Base-by-base conservation (phyloP, 2,797 vertebrate genomes). In the Semaprochilodus insignis region DNA sequence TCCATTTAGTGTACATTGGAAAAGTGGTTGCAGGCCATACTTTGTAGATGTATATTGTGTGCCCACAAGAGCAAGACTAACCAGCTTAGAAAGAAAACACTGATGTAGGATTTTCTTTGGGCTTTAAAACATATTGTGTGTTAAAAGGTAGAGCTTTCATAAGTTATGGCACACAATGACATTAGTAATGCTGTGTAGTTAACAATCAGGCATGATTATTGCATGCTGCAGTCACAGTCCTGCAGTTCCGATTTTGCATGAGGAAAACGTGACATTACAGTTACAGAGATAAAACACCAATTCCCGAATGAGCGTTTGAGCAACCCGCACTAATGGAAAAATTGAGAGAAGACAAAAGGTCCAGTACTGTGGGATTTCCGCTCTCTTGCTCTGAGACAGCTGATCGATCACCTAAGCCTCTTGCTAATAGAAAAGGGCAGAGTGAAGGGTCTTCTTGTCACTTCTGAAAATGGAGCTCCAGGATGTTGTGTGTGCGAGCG, bases 401-500 rank as follows among this genome's bases (percentile, higher is more conserved):
- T 51, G 72, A 73, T 80, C 40, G 57, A 81, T 81, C 54, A n/a
- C 36, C 59, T 31, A 67, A 66, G 44, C 70, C 66, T 79, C 75
- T 79, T 27, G 13, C 69, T 55, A 81, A 85, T 48, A 67, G 40
- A 31, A 81, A 48, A 69, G 23, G 60, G 25, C 67, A 60, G 44
- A 1, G 14, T 23, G 62, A 57, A 83, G 55, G 67, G 52, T 54
- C 52, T 34, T 82, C 48, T 27, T 81, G 78, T 72, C 31, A 54
- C 19, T 40, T 40, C 55, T 59, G 23, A 69, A 44, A 63, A 67
- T 62, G 36, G 23, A n/a, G 44, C 31, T 83, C 52, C 23, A 57
- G 62, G 27, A 74, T 63, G n/a, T 44, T 4, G 59, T 72, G 63
- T 27, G 69, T 44, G 60, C 48, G 48, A 77, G 60, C 59, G 21